These are phyloP conservation scores for Zaprionus tsacasi DNA, from an alignment of 1,140 invertebrate genomes.

Conservation along the genomic window DNA sequence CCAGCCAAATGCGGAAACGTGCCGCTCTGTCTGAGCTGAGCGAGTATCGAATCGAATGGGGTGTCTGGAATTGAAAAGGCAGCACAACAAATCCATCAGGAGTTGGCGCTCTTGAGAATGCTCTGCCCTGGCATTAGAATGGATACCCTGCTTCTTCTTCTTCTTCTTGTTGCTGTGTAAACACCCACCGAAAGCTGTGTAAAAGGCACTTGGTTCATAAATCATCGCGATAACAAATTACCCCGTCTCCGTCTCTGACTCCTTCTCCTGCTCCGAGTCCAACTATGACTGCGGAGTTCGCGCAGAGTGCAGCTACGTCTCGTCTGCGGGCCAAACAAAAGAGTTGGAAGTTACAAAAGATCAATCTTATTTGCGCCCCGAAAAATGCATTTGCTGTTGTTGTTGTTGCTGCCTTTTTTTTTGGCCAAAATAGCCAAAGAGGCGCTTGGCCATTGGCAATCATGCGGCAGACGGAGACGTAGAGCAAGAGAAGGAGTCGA, in stretches of 20 bases:
- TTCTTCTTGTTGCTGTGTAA: slow-evolving; percentile 68
- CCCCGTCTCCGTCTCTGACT: slow-evolving; percentile 45
- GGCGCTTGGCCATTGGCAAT: slow-evolving; percentile 60
- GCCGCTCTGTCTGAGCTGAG: slow-evolving; percentile 46
- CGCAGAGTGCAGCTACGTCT: not conserved
- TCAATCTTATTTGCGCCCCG: slow-evolving; percentile 81
- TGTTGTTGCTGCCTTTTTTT: slow-evolving; percentile 6
- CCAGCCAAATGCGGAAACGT: slow-evolving; percentile 70
- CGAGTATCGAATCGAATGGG: slow-evolving; percentile 22
- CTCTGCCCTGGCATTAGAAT: slow-evolving; percentile 60
- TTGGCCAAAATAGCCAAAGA: slow-evolving; percentile 62
- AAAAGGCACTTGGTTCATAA: slow-evolving; percentile 70
- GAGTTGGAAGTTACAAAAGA: slow-evolving; percentile 81
- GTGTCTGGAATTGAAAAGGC: slow-evolving; percentile 54
- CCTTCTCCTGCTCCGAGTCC: not conserved
- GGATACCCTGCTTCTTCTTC: slow-evolving; percentile 9
- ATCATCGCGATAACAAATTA: slow-evolving; percentile 83
- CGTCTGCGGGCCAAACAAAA: slow-evolving; percentile 51
- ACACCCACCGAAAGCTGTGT: slow-evolving; percentile 71
- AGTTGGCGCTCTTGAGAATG: slow-evolving; percentile 41
- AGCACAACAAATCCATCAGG: slow-evolving; percentile 75
- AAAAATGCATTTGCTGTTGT: slow-evolving; percentile 32
- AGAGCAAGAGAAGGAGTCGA: slow-evolving; percentile 42
- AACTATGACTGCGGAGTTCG: not conserved
- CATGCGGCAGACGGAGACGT: slow-evolving; percentile 22